Evolutionary conservation across 2,113 vertebrate species (phyloP), one percentile per base, ranked within the genome.

Genomic region (Leptocoma aspasia): DNA sequence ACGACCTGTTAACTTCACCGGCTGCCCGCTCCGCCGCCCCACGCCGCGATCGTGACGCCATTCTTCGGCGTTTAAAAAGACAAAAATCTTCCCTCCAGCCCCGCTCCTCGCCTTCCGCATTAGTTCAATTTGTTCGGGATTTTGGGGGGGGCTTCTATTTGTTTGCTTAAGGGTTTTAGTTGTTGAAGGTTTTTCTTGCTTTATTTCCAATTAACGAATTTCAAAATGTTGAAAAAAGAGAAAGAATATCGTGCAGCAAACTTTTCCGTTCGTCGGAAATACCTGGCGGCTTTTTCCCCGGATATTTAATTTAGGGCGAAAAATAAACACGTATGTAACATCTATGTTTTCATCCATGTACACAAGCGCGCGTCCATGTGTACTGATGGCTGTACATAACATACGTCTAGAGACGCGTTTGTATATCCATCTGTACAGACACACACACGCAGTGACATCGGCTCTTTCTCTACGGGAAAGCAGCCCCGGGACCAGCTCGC

Each of bases 1-100:
- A 44, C 73, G 94, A 94, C 91, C 90, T 72, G 91, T 84, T 90
- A 96, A 92, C 94, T 97, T 69, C 89, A 47, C 19, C 47, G 22
- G 68, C 72, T 18, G n/a, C 63, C 79, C 68, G 12, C 73, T 21
- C 61, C 15, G n/a, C 70, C 30, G 41, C 79, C 82, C 60, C 31
- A 70, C 47, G 54, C 70, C 24, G n/a, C 78, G 21, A 41, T 82
- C 39, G 27, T 71, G 41, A 69, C 41, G 14, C 78, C n/a, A 60
- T 82, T 76, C 54, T 47, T 47, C 47, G 22, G 30, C 20, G 15
- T 76, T 82, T 54, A 54, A 69, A 54, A 82, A 41, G 30, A 53
- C 37, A 31, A 75, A 84, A 69, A 35, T 7, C 13, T 39, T 28
- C 39, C 13, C 41, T 47, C 21, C 42, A 9, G n/a, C 37, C 54